Evolutionary conservation across 2,797 vertebrate species (phyloP), one percentile per base, ranked within the genome.

Genomic region (Pseudotriccus pelzelni): DNA sequence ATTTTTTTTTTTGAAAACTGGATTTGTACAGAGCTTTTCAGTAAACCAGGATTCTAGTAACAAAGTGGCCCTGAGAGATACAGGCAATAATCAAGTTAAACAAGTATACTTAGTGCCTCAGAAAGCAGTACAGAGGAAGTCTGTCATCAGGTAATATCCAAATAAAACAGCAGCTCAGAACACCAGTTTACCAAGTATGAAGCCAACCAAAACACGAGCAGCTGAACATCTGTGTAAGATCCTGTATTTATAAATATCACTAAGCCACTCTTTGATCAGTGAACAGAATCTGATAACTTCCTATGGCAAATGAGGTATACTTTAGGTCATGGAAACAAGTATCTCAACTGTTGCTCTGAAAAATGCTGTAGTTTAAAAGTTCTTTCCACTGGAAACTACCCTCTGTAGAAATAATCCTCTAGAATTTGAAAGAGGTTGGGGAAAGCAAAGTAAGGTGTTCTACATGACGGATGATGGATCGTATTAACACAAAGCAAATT

Each of bases 401-500:
- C 39, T 76, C 28, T 84, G 43, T 32, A 77, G 62, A 88, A 93
- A 88, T 20, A 93, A 53, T 47, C 34, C 43, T 72, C 68, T 53
- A 49, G 32, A 72, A 82, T 66, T 44, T 59, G 34, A n/a, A 87
- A 12, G 19, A 93, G 27, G 66, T 0, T 66, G 16, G 25, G 39
- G 36, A 95, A 93, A 92, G 43, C 47, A 89, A 89, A 59, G 27
- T 20, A 50, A 50, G 25, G 44, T 85, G 58, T 37, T 91, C 68
- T 69, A 72, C 23, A 66, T 8, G n/a, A n/a, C n/a, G 43, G 76
- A 72, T 53, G 76, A 94, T 86, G 73, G 84, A 87, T 67, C 67
- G 66, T 84, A 62, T 86, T 66, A 92, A 76, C 50, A 85, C 34
- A 79, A 47, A 82, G 67, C 41, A 93, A 97, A 93, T 74, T 94